Evolutionary conservation across 1,140 invertebrate genomes (phyloP), one percentile per base, ranked within the genome.

Genomic region (Drosophila baimaii): DNA sequence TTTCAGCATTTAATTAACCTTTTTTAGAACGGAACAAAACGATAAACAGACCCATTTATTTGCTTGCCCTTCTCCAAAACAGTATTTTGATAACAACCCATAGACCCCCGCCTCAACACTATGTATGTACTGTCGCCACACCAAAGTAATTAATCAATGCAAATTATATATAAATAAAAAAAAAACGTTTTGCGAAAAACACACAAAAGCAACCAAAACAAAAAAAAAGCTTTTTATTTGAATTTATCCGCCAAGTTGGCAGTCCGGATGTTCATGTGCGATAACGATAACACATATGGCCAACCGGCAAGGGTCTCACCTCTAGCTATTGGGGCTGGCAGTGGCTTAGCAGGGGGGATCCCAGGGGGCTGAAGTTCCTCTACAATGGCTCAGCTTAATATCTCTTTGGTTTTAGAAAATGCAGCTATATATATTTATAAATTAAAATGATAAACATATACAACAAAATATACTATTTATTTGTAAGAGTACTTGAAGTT

Each of bases 31-130:
- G 1, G 23, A 52, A 35, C 19, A 25, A 33, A 54, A 17, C 19
- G 51, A 52, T 21, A 43, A 37, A 70, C 17, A 25, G 31, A 29
- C 15, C 29, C 27, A 55, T 58, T 72, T 55, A 56, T 61, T 74
- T 65, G 79, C 70, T 72, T 64, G 55, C 39, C 58, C 54, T 41
- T 31, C 27, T 35, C 31, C 8, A 64, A 64, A 80, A 59, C 74
- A 78, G 79, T 74, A 82, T 82, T 82, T 82, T 74, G 47, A 64
- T 77, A 56, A 47, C 31, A 33, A 8, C 33, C 68, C 23, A 64
- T 57, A 64, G 61, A 44, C 27, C 62, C 39, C 62, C 39, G 51
- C 33, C 51, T 35, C 51, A 54, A 70, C 65, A 46, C 25, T 46
- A 37, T 73, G 39, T 46, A 37, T 73, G 39, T 73, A 62, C 59